Evolutionary conservation across 2,797 vertebrate genomes (phyloP).

Genomic region (Decapterus maruadsi): DNA sequence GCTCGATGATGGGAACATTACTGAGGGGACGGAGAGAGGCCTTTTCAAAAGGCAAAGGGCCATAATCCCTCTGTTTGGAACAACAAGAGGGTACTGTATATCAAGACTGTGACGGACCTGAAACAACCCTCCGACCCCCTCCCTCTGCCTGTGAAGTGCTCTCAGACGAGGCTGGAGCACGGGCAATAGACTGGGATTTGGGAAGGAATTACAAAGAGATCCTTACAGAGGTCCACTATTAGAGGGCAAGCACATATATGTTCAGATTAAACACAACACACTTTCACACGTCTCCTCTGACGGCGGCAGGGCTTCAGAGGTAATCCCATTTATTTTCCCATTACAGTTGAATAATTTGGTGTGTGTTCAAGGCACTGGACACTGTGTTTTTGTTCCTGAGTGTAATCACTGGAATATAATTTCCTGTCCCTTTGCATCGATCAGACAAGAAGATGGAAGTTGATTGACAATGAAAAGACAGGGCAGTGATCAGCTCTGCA

Average conservation of each 20-base stretch:
- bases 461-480: slow-evolving; percentile 45
- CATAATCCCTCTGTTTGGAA: slow-evolving; percentile 69
- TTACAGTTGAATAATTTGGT: slow-evolving; percentile 14
- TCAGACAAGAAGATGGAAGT: slow-evolving; percentile 13
- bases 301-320: slow-evolving; percentile 26
- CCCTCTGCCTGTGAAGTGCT: slow-evolving; percentile 41
- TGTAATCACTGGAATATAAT: slow-evolving; percentile 35
- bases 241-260: slow-evolving; percentile 54
- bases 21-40: slow-evolving; percentile 43
- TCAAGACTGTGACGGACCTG: slow-evolving; percentile 36
- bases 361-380: background rate
- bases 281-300: slow-evolving; percentile 65
- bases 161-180: slow-evolving; percentile 41
- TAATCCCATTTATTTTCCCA: slow-evolving; percentile 10
- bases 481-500: slow-evolving; percentile 23
- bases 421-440: slow-evolving; percentile 31
- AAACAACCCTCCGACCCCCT: slow-evolving; percentile 32
- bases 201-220: slow-evolving; percentile 62
- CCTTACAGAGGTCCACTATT: slow-evolving; percentile 52
- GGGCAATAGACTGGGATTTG: slow-evolving; percentile 53
- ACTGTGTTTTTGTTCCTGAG: slow-evolving; percentile 27
- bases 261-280: slow-evolving; percentile 62
- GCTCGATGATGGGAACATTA: slow-evolving; percentile 62
- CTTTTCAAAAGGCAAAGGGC: slow-evolving; percentile 52
- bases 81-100: slow-evolving; percentile 60